These are phyloP conservation scores for Columba janthina DNA, from an alignment of 2,113 vertebrate genomes.

Conservation along the genomic window DNA sequence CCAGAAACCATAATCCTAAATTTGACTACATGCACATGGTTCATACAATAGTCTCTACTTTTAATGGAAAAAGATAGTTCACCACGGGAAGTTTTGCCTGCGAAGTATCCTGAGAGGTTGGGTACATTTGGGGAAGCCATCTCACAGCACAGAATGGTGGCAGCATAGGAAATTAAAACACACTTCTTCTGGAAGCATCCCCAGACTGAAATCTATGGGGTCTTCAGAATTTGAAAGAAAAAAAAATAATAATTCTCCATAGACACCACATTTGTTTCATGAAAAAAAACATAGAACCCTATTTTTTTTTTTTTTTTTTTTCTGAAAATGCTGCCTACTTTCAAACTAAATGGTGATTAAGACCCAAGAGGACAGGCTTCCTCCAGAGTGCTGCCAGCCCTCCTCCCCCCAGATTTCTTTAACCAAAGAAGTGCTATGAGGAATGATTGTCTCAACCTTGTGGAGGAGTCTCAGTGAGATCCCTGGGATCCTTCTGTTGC, in stretches of 20 bases:
- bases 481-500: neutral
- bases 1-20: neutral
- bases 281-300: neutral
- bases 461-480: neutral
- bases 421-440: neutral
- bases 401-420: neutral
- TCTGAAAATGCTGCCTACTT: neutral
- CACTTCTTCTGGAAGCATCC: neutral
- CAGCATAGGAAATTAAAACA: neutral
- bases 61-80: neutral
- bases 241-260: neutral
- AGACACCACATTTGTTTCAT: neutral
- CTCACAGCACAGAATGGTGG: neutral
- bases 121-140: neutral
- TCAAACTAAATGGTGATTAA: neutral
- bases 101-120: neutral
- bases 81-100: neutral
- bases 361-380: neutral
- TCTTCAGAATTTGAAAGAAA: neutral
- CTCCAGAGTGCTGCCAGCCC: neutral
- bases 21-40: neutral
- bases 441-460: neutral
- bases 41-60: neutral
- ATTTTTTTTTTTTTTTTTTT: neutral
- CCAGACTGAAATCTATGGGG: neutral